Percentiles rank a stretch among this genome's conserved stretches.
Evolutionary conservation across 2,797 vertebrate species (phyloP).

Genomic region (Lacerta viridis): DNA sequence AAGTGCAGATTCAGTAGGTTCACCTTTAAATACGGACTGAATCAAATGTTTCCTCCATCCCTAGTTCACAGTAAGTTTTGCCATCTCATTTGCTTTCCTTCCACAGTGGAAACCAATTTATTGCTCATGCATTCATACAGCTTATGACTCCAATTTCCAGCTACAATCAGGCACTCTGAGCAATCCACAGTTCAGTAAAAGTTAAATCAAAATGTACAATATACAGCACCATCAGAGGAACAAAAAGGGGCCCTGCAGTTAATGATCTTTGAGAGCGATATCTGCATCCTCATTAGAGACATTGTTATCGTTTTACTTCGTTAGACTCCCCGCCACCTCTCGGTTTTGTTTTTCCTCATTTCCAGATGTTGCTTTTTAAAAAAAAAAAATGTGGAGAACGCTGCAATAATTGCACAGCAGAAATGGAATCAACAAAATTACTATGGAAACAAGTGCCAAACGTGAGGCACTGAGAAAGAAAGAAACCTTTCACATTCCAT

Average conservation of each 20-base stretch:
- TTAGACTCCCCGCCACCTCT: background rate
- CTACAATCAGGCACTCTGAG: background rate
- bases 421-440: background rate
- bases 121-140: background rate
- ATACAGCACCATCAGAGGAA: background rate
- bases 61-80: background rate
- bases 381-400: no score
- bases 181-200: background rate
- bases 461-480: background rate
- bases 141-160: background rate
- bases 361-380: background rate
- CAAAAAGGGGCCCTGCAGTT: background rate
- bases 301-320: background rate
- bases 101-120: background rate
- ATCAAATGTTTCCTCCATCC: no score
- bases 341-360: background rate
- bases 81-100: background rate
- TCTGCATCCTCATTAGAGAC: background rate
- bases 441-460: conserved; percentile 27
- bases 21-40: background rate
- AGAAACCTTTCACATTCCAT: background rate
- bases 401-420: background rate
- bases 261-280: background rate
- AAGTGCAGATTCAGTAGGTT: no score
- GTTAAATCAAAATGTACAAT: background rate